phyloP scores from a whole-genome alignment of 2,888 invertebrate genomes.

The Cataglyphis cursor region DNA sequence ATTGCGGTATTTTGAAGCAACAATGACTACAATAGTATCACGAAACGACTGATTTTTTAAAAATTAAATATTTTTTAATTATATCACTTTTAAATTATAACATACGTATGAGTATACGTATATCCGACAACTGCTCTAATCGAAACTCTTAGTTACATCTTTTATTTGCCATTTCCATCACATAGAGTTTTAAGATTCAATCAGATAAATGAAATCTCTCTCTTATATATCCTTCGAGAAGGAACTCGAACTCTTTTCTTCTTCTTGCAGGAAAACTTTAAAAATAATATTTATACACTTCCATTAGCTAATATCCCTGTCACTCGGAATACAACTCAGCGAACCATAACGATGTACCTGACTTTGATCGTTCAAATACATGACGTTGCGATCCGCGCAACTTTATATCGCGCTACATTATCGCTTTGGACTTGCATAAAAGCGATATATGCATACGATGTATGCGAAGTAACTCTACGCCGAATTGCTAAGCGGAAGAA shows the following conservation, averaged over 20 bases:
- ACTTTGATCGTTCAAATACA: constrained; percentile 45
- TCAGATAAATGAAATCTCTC: not conserved
- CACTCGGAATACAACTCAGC: constrained; percentile 44
- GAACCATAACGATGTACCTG: constrained; percentile 34
- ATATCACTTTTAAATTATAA: not conserved
- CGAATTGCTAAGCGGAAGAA: constrained; percentile 12
- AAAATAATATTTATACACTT: constrained; percentile 26
- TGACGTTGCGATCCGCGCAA: constrained; percentile 45
- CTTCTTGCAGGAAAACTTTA: not conserved
- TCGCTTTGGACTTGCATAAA: constrained; percentile 31
- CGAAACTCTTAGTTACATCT: not conserved
- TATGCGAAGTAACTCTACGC: not conserved
- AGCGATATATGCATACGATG: not conserved
- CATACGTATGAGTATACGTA: not conserved
- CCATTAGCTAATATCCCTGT: constrained; percentile 20
- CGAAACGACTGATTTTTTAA: no score
- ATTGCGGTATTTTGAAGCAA: not conserved
- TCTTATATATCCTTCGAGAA: not conserved
- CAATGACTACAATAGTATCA: not conserved
- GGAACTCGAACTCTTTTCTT: not conserved
- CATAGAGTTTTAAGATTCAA: not conserved
- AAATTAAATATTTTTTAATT: not conserved
- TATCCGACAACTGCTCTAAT: not conserved
- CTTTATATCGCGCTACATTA: constrained; percentile 38
- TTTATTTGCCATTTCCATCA: not conserved